Percentiles rank a stretch among this genome's conserved stretches.
These are phyloP conservation scores for Endomychus coccineus DNA, from an alignment of 2,888 invertebrate genomes.

Conservation along the genomic window DNA sequence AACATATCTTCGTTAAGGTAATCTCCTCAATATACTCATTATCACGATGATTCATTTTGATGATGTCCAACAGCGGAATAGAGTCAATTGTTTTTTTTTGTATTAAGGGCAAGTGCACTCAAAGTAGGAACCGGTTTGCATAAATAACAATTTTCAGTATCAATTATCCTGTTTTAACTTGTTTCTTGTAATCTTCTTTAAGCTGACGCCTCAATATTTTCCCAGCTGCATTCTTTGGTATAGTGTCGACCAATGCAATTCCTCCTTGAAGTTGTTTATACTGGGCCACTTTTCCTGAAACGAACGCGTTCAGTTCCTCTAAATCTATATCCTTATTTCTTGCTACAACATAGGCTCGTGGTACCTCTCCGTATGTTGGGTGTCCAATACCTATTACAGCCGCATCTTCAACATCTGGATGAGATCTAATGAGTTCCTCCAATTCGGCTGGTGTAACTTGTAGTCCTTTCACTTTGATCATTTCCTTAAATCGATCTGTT, in stretches of 20 bases:
- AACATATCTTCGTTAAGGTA: too few relatives aligned
- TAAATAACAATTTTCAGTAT: too few relatives aligned
- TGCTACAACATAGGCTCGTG: slow-evolving; percentile 60
- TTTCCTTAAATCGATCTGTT: slow-evolving; percentile 65
- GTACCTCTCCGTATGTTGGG: slow-evolving; percentile 59
- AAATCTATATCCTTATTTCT: slow-evolving; percentile 43
- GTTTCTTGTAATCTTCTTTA: too few relatives aligned
- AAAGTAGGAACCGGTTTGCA: too few relatives aligned
- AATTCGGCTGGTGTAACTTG: slow-evolving; percentile 42
- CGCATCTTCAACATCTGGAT: slow-evolving; percentile 65
- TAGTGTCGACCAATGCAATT: slow-evolving; percentile 55
- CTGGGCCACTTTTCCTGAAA: slow-evolving; percentile 59
- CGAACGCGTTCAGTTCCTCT: slow-evolving; percentile 52
- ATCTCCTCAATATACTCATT: too few relatives aligned
- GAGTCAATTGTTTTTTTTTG: too few relatives aligned
- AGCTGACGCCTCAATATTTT: slow-evolving; percentile 58
- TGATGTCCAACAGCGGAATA: too few relatives aligned
- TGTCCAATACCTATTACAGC: slow-evolving; percentile 67
- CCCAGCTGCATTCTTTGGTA: slow-evolving; percentile 71
- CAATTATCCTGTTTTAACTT: too few relatives aligned
- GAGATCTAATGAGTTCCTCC: slow-evolving; percentile 51
- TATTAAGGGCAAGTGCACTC: too few relatives aligned
- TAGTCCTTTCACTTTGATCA: slow-evolving; percentile 62
- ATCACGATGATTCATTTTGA: too few relatives aligned
- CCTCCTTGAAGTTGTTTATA: slow-evolving; percentile 66